Evolutionary conservation across 2,888 invertebrate species (phyloP), one percentile per base, ranked within the genome.

Genomic region (Lepidochrysops patricia): DNA sequence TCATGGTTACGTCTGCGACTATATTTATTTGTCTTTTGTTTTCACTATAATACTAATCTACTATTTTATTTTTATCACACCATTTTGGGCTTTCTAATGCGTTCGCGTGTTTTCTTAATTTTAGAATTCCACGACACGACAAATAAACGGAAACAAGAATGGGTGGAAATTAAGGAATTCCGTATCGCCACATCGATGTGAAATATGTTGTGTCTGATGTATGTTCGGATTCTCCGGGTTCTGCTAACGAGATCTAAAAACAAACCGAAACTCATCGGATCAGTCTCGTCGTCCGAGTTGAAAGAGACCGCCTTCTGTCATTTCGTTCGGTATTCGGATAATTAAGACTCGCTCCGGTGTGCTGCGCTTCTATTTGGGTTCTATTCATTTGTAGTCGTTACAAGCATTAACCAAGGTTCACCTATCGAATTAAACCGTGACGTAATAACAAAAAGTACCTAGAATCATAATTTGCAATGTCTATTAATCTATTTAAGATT

Each of bases 201-300:
- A 82, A 77, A 80, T 80, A 81, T 84, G 81, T 73, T 70, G 68
- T 65, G 66, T 62, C 71, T 82, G 84, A 86, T 76, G 80, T 79
- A 85, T 81, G 84, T 72, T 77, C 71, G 67, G 67, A 80, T 82
- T 82, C 82, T 72, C 71, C 66, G 65, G 71, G 68, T 25, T 58
- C 75, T 75, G 73, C 76, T 80, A 78, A 80, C 76, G 76, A 79
- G 78, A 78, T 82, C 82, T 82, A 83, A 82, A 84, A 84, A 80
- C 78, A 78, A 80, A 81, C 79, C 72, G 73, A 77, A 64, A 56
- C 59, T 63, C 64, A 64, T 66, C 67, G 52, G 58, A 61, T 76
- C 72, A 76, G 70, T 75, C 73, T 74, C 77, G 73, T 74, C 77
- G 73, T 75, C 74, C 70, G 76, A 74, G 72, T 77, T 77, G 71